Percentiles rank a stretch among this genome's conserved stretches.
These are phyloP conservation scores for Frankliniella fusca DNA, from an alignment of 2,888 invertebrate species.

Conservation along the genomic window DNA sequence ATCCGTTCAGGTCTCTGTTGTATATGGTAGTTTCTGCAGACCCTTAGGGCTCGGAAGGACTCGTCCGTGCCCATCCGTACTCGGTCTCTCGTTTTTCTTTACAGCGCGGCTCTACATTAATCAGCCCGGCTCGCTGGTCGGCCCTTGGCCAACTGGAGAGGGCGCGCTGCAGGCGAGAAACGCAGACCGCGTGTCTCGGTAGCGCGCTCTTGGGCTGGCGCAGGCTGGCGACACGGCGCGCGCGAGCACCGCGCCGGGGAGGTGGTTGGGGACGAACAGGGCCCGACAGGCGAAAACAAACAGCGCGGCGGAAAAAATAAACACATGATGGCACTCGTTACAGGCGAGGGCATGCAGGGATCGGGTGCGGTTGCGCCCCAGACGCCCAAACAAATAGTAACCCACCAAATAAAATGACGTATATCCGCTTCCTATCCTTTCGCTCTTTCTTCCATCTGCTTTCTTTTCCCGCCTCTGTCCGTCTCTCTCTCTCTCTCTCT, in stretches of 20 bases:
- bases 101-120: background rate
- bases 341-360: too few relatives aligned
- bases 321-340: conserved; percentile 5
- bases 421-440: background rate
- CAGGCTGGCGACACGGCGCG: background rate
- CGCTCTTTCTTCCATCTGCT: background rate
- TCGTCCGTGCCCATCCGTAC: too few relatives aligned
- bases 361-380: background rate
- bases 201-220: background rate
- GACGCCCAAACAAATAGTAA: conserved; percentile 6
- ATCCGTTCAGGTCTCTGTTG: too few relatives aligned
- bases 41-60: too few relatives aligned
- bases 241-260: background rate
- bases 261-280: background rate
- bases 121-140: background rate
- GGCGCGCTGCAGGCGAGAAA: background rate
- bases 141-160: background rate
- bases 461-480: too few relatives aligned
- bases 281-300: background rate
- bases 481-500: background rate
- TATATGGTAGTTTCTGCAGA: too few relatives aligned
- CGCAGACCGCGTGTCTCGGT: background rate
- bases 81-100: too few relatives aligned
- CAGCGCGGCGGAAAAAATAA: conserved; percentile 2
- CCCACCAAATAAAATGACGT: conserved; percentile 15